Evolutionary conservation across 2,888 invertebrate species (phyloP).

Genomic region (Holacanthella duospinosa): DNA sequence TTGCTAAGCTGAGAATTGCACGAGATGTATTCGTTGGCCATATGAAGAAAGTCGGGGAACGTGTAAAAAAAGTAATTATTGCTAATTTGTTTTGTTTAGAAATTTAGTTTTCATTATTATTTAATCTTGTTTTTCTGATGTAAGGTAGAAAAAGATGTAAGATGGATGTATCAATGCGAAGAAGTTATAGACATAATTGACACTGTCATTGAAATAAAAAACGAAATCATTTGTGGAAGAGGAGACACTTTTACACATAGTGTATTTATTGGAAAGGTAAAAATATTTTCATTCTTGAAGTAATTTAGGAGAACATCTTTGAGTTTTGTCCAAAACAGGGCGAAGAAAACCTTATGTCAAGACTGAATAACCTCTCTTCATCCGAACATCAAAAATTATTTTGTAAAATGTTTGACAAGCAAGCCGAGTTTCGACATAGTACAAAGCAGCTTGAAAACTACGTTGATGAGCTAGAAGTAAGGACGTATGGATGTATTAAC

Average conservation of each 20-base stretch:
- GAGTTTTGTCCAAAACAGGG: background rate
- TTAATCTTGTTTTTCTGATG: background rate
- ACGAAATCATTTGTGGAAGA: background rate
- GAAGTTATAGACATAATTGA: background rate
- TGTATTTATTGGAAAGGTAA: background rate
- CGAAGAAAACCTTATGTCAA: background rate
- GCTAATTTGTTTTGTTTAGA: too few species aligned
- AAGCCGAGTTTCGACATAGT: background rate
- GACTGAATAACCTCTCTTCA: background rate
- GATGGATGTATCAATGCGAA: background rate
- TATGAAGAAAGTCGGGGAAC: background rate
- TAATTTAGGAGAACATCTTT: background rate
- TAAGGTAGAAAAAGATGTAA: background rate
- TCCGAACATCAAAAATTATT: background rate
- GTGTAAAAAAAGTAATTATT: background rate
- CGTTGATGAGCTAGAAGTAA: background rate
- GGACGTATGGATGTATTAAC: too few species aligned
- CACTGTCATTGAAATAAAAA: background rate
- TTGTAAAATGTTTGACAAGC: background rate
- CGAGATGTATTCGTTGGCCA: background rate
- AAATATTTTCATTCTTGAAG: background rate
- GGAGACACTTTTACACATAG: background rate
- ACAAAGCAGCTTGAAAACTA: background rate
- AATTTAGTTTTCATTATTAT: too few species aligned
- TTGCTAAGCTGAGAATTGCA: background rate